These are phyloP conservation scores for Habropoda laboriosa DNA, from an alignment of 1,140 invertebrate species.

Conservation along the genomic window DNA sequence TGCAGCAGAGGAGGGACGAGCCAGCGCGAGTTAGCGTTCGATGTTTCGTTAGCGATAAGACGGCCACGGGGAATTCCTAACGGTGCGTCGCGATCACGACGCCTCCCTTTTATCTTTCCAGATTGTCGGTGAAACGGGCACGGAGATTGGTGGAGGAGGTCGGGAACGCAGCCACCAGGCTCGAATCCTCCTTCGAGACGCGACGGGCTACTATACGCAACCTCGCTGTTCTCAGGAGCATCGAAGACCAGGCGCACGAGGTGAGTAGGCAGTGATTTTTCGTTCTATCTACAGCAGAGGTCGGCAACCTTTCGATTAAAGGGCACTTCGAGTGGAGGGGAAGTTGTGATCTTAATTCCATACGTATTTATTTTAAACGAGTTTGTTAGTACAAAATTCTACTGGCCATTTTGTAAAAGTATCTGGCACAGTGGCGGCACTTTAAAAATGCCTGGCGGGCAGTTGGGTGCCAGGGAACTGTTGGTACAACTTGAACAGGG, in stretches of 20 bases:
- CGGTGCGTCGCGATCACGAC: conserved; percentile 49
- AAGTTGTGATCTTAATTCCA: too few relatives aligned
- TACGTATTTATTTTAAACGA: too few relatives aligned
- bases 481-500: too few relatives aligned
- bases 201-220: conserved; percentile 79
- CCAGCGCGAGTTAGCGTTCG: conserved; percentile 30
- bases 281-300: too few relatives aligned
- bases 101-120: conserved; percentile 62
- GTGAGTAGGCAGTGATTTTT: conserved; percentile 66
- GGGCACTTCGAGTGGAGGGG: too few relatives aligned
- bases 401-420: too few relatives aligned
- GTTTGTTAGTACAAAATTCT: too few relatives aligned
- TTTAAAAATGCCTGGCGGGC: too few relatives aligned
- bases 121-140: conserved; percentile 76
- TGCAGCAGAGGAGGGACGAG: neutral
- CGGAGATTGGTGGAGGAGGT: conserved; percentile 78
- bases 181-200: conserved; percentile 80
- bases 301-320: too few relatives aligned
- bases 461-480: too few relatives aligned
- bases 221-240: conserved; percentile 78
- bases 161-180: conserved; percentile 77
- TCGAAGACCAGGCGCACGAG: conserved; percentile 80
- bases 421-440: too few relatives aligned
- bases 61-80: conserved; percentile 47
- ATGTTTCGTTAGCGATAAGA: conserved; percentile 42